Evolutionary conservation across 2,797 vertebrate genomes (phyloP), one percentile per base, ranked within the genome.

Genomic region (Mallotus villosus): DNA sequence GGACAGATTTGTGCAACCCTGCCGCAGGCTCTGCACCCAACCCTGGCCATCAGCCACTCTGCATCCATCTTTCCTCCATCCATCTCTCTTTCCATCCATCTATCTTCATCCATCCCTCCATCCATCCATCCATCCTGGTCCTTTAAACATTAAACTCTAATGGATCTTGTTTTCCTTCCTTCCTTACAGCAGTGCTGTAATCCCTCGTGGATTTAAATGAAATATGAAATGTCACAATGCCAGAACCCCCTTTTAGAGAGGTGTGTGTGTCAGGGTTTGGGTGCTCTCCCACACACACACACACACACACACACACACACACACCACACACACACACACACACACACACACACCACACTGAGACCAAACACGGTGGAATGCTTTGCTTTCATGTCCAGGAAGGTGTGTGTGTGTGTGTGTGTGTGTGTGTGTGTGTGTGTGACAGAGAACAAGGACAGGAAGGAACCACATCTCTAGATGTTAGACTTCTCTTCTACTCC

Each of bases 131-230:
- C 21, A 24, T 55, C 58, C 69, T 84, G 78, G 83, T 87, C 87
- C 85, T 90, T 92, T 91, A 87, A 91, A 92, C 90, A 86, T 89
- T 86, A 83, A 87, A 90, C 89, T 84, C 88, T 27, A 92, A 92
- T 91, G 89, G 85, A 89, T 84, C 83, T 73, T 85, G 74, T 84
- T 83, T 76, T 84, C 74, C 78, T 82, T 85, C 82, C 78, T 85
- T 82, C 82, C 78, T 85, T 82, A 89, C 74, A 59, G 77, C 84
- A 88, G 75, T 79, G 75, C 77, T 72, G 66, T 93, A 92, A 92
- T 92, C 90, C 89, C 81, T 83, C 37, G 55, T 88, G 88, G 90
- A 88, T 91, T 92, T 91, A 91, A 91, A 88, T 87, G 81, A 89
- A 90, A 90, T 90, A 79, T 88, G 72, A 91, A 89, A 89, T 89